Conservation (phyloP, 2,888 invertebrate species). For the Hypsopygia costalis region DNA sequence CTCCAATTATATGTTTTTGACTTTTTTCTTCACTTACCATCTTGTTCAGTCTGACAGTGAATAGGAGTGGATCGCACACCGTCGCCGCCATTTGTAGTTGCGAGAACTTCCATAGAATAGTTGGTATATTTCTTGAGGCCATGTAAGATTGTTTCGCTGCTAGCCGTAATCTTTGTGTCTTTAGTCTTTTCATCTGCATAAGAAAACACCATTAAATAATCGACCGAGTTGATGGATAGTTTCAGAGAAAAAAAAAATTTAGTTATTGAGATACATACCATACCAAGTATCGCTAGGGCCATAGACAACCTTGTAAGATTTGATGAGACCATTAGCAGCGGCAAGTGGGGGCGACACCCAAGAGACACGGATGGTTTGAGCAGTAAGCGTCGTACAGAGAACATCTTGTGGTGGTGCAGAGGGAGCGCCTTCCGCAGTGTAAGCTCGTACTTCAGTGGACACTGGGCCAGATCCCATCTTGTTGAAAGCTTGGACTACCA, state of each 20-base stretch:
- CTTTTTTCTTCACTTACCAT: slow-evolving; percentile 83
- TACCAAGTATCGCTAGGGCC: slow-evolving; percentile 96
- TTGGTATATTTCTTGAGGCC: slow-evolving; percentile 97
- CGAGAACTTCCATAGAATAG: slow-evolving; percentile 97
- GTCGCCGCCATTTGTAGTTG: slow-evolving; percentile 97
- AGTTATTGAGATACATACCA: slow-evolving; percentile 80
- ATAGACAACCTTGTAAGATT: slow-evolving; percentile 96
- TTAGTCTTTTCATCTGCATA: slow-evolving; percentile 90
- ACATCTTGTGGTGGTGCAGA: slow-evolving; percentile 96
- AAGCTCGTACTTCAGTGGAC: slow-evolving; percentile 92
- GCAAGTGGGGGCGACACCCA: slow-evolving; percentile 97
- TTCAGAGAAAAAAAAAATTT: no score
- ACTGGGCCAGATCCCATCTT: slow-evolving; percentile 96
- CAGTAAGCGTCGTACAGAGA: slow-evolving; percentile 94
- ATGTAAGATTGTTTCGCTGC: slow-evolving; percentile 95
- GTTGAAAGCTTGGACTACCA: slow-evolving; percentile 97
- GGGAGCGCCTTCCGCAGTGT: slow-evolving; percentile 96
- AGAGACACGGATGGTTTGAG: slow-evolving; percentile 95
- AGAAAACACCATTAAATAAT: no score
- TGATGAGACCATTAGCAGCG: slow-evolving; percentile 96
- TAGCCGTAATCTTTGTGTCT: slow-evolving; percentile 94
- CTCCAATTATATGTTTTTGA: no score
- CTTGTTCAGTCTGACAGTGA: slow-evolving; percentile 97
- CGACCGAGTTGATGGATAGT: no score
- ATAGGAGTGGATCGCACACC: slow-evolving; percentile 93